Percentiles rank a stretch among this genome's conserved stretches.
Conservation (phyloP, 2,797 vertebrate genomes). For the Sebastes nivosus region DNA sequence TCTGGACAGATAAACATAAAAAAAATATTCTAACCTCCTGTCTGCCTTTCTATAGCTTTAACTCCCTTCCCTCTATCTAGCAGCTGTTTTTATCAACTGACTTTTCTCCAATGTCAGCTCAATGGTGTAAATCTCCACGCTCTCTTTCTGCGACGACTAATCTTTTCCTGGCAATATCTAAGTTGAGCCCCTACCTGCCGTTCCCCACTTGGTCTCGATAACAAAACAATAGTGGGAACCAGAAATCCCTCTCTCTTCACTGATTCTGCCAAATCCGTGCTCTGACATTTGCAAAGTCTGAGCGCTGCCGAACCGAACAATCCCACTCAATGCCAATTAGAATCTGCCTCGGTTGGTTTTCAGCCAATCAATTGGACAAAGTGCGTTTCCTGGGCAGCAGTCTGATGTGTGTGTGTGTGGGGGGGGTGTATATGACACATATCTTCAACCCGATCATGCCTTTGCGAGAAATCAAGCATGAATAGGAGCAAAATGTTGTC, state of each 20-base stretch:
- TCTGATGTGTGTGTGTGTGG: neutral
- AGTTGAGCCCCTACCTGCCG: constrained; percentile 48
- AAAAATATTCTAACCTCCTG: constrained; percentile 2
- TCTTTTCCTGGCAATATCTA: constrained; percentile 52
- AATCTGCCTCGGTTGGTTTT: constrained; percentile 25
- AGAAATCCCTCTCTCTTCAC: constrained; percentile 43
- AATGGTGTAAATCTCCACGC: constrained; percentile 12
- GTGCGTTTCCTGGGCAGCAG: constrained; percentile 13
- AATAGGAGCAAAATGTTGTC: constrained; percentile 5
- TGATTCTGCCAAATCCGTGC: constrained; percentile 37
- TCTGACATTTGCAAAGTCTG: constrained; percentile 62
- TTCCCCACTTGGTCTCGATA: constrained; percentile 52
- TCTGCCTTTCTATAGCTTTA: constrained; percentile 20
- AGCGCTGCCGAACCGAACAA: constrained; percentile 47
- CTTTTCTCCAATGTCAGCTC: constrained; percentile 28
- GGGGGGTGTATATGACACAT: constrained; percentile 1
- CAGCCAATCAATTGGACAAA: constrained; percentile 40
- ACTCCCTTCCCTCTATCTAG: constrained; percentile 5
- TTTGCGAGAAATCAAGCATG: constrained; percentile 44
- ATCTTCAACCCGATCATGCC: neutral
- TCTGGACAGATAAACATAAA: constrained; percentile 4
- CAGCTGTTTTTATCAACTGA: constrained; percentile 38
- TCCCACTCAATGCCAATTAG: constrained; percentile 61
- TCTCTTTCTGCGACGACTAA: constrained; percentile 26
- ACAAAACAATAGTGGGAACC: constrained; percentile 50